These are phyloP conservation scores for Virgularia gustaviana DNA, from an alignment of 92 coral and sea anemone species.

Conservation along the genomic window DNA sequence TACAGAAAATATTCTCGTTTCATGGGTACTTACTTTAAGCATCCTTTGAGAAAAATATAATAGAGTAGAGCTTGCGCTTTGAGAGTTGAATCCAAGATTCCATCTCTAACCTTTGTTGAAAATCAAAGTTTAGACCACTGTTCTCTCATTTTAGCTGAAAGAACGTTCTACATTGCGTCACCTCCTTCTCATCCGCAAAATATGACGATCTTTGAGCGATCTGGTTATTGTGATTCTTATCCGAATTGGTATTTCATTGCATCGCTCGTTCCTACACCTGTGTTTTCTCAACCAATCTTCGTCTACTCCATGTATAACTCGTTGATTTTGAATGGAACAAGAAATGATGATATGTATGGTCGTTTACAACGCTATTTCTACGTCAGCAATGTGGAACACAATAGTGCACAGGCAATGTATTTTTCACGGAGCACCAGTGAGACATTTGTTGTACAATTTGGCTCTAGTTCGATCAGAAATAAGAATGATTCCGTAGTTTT, in stretches of 20 bases:
- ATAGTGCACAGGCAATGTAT: not conserved
- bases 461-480: not conserved
- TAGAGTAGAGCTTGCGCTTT: too few relatives aligned
- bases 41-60: too few relatives aligned
- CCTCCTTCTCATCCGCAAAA: conserved; percentile 2
- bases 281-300: conserved; percentile 5
- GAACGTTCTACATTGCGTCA: conserved; percentile 6
- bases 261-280: not conserved
- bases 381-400: not conserved
- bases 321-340: not conserved
- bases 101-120: too few relatives aligned
- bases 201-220: not conserved
- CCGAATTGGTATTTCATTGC: conserved; percentile 14
- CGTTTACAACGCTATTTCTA: conserved; percentile 1
- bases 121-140: too few relatives aligned
- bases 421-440: not conserved
- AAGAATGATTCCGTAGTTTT: not conserved
- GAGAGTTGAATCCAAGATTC: too few relatives aligned
- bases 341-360: conserved; percentile 18
- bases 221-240: conserved; percentile 8
- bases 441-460: not conserved
- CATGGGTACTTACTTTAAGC: too few relatives aligned
- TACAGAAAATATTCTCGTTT: too few relatives aligned
- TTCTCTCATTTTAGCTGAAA: conserved; percentile 2
- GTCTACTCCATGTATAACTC: not conserved